A percentile compares a stretch with the other conserved stretches of the same genome.
These are phyloP conservation scores for Cephus sareptanus DNA, from an alignment of 2,888 invertebrate genomes.

Conservation along the genomic window DNA sequence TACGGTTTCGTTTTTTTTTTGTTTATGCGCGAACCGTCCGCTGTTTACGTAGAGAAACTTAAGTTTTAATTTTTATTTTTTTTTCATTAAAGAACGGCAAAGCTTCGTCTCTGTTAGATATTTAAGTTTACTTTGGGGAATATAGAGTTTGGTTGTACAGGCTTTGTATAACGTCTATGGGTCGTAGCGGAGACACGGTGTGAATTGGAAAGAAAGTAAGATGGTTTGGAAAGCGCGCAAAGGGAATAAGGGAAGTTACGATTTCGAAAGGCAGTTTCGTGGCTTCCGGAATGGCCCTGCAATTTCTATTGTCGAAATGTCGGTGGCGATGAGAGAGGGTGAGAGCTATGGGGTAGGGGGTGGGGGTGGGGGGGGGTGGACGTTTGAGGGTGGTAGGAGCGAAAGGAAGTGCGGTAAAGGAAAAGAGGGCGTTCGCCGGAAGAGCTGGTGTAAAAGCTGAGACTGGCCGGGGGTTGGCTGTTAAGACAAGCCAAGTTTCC, in stretches of 20 bases:
- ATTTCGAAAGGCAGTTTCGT: slow-evolving; percentile 14
- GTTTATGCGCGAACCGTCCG: too few relatives aligned
- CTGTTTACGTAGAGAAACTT: neutral
- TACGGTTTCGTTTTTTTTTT: neutral
- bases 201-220: neutral
- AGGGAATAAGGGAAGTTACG: slow-evolving; percentile 4
- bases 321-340: slow-evolving; percentile 10
- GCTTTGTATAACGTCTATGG: neutral
- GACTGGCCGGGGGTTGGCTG: slow-evolving; percentile 24
- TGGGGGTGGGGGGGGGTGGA: too few relatives aligned
- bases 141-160: neutral
- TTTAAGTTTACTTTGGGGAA: neutral
- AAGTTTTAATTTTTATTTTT: neutral
- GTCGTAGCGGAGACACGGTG: neutral
- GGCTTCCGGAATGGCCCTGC: slow-evolving; percentile 17
- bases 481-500: slow-evolving; percentile 50
- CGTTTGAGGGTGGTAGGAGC: neutral
- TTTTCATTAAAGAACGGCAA: neutral
- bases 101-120: neutral
- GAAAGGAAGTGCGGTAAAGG: slow-evolving; percentile 17
- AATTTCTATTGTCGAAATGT: slow-evolving; percentile 47
- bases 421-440: slow-evolving; percentile 23
- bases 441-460: slow-evolving; percentile 35
- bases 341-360: neutral
- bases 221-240: neutral